These are phyloP conservation scores for Labeo calbasu DNA, from an alignment of 2,797 vertebrate species.

Conservation along the genomic window DNA sequence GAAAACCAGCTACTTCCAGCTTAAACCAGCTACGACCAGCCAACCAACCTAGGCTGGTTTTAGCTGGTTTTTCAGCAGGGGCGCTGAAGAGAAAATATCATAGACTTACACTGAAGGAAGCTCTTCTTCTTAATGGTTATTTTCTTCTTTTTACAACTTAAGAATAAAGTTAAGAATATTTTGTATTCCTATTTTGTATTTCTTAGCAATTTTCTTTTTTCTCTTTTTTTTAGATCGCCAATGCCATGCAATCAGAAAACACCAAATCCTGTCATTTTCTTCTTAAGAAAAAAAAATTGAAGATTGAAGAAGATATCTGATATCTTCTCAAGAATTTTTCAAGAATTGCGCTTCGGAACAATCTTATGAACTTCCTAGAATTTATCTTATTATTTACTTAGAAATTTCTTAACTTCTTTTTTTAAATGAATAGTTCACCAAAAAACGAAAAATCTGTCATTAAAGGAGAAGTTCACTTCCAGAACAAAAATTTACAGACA, in stretches of 20 bases:
- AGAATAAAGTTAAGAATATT: not conserved
- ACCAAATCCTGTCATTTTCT: not conserved
- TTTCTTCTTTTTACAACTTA: not conserved
- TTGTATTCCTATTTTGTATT: not conserved
- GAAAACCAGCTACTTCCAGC: too few relatives aligned
- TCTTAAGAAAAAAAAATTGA: not conserved
- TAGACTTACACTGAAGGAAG: not conserved
- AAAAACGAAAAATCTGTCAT: too few relatives aligned
- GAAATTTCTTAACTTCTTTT: not conserved
- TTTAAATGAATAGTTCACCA: too few relatives aligned
- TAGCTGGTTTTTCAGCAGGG: too few relatives aligned
- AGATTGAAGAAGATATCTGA: not conserved
- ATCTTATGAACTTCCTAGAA: not conserved
- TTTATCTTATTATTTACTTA: not conserved
- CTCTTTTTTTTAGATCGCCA: not conserved
- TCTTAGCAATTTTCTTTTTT: not conserved
- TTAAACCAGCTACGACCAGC: too few relatives aligned
- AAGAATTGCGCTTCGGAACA: not conserved
- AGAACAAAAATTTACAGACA: too few relatives aligned
- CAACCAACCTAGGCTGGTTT: too few relatives aligned
- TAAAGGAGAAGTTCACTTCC: too few relatives aligned
- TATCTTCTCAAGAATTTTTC: not conserved
- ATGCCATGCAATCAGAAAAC: not conserved
- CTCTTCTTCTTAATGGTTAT: not conserved
- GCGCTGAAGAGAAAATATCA: not conserved